Base-by-base conservation (phyloP, 2,797 vertebrate genomes). In the Echiichthys vipera region DNA sequence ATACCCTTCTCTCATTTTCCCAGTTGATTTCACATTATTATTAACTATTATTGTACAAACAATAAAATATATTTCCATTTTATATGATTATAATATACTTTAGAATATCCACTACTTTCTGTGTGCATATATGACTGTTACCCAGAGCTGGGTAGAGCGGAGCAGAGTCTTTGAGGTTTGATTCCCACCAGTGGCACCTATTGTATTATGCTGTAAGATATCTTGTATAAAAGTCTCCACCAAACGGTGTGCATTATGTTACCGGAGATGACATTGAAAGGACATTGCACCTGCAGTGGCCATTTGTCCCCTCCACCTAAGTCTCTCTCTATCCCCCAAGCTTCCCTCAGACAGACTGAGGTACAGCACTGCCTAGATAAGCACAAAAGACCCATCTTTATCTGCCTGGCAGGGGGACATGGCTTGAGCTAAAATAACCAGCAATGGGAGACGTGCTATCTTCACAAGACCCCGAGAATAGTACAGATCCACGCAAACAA, bases 341-440 rank as follows among this genome's bases (percentile, higher is more conserved):
- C 82, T 81, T 87, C 68, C 65, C 74, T 78, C 71, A 81, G 75
- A 88, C 71, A 77, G 74, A 78, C 66, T 53, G 78, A 73, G 84
- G 80, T 84, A 73, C 66, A 65, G 76, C 58, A 64, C 73, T 59
- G 56, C 78, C 73, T 74, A 83, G 91, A 93, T 92, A 91, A 93
- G 85, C 85, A 81, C 85, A 88, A 84, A 49, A 78, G 82, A 81
- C 83, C 51, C 2, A 57, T 82, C 78, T 91, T 92, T 92, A 93
- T 93, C 90, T 84, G 85, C 84, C 74, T 82, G 77, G 84, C 85
- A 77, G 88, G 86, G 76, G 79, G 73, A 73, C 50, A 64, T 54
- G 84, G 81, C 50, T 85, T 22, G 49, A 74, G 78, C 84, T 77
- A 88, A 90, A 93, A 91, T 81, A 90, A 85, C 83, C 83, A 69